Conservation (phyloP, 2,113 vertebrate species). For the Plectropomus leopardus region DNA sequence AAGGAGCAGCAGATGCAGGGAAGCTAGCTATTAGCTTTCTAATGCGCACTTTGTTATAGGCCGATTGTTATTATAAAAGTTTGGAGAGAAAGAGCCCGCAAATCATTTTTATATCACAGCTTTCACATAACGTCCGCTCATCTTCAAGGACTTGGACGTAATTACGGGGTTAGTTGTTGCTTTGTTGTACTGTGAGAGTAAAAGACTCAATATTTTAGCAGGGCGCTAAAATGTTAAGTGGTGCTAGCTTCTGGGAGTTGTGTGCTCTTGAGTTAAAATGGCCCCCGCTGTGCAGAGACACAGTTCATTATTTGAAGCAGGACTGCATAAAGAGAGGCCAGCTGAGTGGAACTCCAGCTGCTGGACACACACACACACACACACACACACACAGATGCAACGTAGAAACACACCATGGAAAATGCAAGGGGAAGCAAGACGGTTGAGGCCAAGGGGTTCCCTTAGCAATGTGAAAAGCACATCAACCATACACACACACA, state of each 20-base stretch:
- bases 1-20: conserved; percentile 60
- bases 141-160: conserved; percentile 37
- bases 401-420: conserved; percentile 67
- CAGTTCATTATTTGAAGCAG: conserved; percentile 81
- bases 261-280: conserved; percentile 67
- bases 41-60: conserved; percentile 52
- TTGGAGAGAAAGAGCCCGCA: conserved; percentile 23
- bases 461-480: conserved; percentile 67
- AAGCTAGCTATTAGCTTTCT: conserved; percentile 52
- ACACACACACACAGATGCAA: conserved; percentile 40
- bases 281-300: conserved; percentile 74
- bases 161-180: conserved; percentile 21
- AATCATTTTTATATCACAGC: conserved; percentile 51
- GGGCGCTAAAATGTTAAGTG: conserved; percentile 70
- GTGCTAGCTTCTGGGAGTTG: conserved; percentile 56
- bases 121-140: conserved; percentile 25
- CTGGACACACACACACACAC: conserved; percentile 48
- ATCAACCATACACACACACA: conserved; percentile 37
- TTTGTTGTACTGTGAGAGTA: conserved; percentile 37
- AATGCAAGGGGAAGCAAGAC: conserved; percentile 71
- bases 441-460: conserved; percentile 64
- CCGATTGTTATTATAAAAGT: conserved; percentile 52
- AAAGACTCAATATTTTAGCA: conserved; percentile 24
- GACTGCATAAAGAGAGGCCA: conserved; percentile 79
- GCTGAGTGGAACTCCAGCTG: conserved; percentile 85